Conservation (phyloP, 2,888 invertebrate species). For the Dicyrtomina minuta region DNA sequence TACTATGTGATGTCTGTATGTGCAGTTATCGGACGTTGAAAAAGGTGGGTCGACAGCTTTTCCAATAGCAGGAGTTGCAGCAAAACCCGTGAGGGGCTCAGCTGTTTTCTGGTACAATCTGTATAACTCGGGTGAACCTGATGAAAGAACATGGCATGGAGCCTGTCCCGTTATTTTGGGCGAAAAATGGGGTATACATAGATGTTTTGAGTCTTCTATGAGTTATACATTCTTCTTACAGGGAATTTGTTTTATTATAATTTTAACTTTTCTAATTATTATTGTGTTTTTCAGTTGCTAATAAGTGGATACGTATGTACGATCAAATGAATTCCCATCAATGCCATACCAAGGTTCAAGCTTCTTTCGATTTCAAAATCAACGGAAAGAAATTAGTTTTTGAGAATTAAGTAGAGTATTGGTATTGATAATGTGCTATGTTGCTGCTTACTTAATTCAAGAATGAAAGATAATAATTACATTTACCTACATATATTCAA, state of each 20-base stretch:
- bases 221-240: neutral
- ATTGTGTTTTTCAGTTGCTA: constrained; percentile 31
- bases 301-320: constrained; percentile 32
- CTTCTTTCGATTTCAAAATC: constrained; percentile 9
- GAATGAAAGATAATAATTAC: no score
- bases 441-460: no score
- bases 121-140: constrained; percentile 56
- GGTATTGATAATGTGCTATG: no score
- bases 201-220: neutral
- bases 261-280: neutral
- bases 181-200: constrained; percentile 57
- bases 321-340: constrained; percentile 14
- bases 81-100: constrained; percentile 55
- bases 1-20: neutral
- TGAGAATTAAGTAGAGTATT: no score
- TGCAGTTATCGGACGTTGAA: constrained; percentile 1
- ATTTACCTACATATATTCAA: no score
- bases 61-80: constrained; percentile 37
- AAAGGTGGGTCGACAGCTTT: constrained; percentile 1
- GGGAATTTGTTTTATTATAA: neutral
- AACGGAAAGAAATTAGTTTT: constrained; percentile 13
- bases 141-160: constrained; percentile 57
- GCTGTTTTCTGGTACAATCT: constrained; percentile 59
- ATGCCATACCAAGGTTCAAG: neutral
- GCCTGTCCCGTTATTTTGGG: constrained; percentile 39